These are phyloP conservation scores for Dreissena polymorpha DNA, from an alignment of 1,140 invertebrate species.

Conservation along the genomic window DNA sequence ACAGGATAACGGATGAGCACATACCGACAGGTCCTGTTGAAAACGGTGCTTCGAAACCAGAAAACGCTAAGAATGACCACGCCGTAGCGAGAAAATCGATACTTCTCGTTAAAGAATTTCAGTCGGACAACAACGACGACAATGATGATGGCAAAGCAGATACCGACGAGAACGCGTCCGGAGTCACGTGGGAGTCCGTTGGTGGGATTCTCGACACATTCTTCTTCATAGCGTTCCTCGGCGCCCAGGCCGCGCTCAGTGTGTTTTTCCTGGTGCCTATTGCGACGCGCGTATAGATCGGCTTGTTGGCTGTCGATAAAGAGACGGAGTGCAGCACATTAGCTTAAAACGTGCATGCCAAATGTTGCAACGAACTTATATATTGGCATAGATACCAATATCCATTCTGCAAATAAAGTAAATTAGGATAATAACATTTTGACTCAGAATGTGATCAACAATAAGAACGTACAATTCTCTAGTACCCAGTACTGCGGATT, in stretches of 20 bases:
- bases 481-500: no score
- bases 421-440: neutral
- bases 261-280: constrained; percentile 42
- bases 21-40: neutral
- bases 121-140: neutral
- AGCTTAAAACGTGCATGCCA: neutral
- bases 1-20: neutral
- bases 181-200: constrained; percentile 13
- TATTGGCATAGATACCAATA: neutral
- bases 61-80: neutral
- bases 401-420: neutral
- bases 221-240: constrained; percentile 35
- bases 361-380: neutral
- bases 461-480: no score
- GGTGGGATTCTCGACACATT: constrained; percentile 13
- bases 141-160: neutral
- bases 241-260: constrained; percentile 14
- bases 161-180: neutral
- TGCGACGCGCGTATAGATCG: neutral
- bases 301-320: neutral
- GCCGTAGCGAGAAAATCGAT: neutral
- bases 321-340: neutral
- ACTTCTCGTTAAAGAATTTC: neutral
- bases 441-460: no score
- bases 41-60: neutral